Base-by-base conservation (phyloP, 2,888 invertebrate species). In the Lasioglossum marginatum region DNA sequence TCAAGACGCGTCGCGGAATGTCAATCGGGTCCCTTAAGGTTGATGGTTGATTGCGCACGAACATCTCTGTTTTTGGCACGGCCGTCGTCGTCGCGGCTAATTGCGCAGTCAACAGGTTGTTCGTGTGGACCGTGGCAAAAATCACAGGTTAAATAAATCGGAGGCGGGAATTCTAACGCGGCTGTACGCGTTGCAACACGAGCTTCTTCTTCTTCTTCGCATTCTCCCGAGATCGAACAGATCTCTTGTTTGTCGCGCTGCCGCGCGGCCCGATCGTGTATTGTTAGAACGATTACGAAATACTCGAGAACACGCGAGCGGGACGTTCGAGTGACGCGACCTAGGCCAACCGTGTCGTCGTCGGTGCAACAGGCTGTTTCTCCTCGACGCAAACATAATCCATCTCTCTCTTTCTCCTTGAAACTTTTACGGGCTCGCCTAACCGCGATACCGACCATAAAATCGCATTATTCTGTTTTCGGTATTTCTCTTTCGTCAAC, bases 321-420 rank as follows among this genome's bases (percentile, higher is more conserved):
- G 37, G 66, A 34, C 19, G 34, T 34, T 45, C 57, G 40, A 16
- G 60, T 40, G 45, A 74, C 34, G 60, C 45, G 85, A 82, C 79
- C 85, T 79, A 85, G 79, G 63, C 5, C 63, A 86, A 82, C 60
- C 52, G 37, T 37, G 68, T 10, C 74, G 68, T 16, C 80, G 77
- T 16, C 37, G 45, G 43, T 57, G 86, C 86, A 87, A 87, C 86
- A 87, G 85, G 86, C 86, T 79, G 77, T 43, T 77, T 68, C 72
- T 72, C 72, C 45, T 8, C 31, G 8, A 4, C 48, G 27, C 37
- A 23, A 68, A 19, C 68, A 37, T 37, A 3, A 68, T 68, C 68
- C 66, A 2, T 60, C 27, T 60, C 57, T 60, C 57, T 14, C 43
- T 43, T 2, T 43, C 4, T 40, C 12, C 40, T 43, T 6, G 3